Evolutionary conservation across 2,888 invertebrate species (phyloP), one percentile per base, ranked within the genome.

Genomic region (Ferrisia virgata): DNA sequence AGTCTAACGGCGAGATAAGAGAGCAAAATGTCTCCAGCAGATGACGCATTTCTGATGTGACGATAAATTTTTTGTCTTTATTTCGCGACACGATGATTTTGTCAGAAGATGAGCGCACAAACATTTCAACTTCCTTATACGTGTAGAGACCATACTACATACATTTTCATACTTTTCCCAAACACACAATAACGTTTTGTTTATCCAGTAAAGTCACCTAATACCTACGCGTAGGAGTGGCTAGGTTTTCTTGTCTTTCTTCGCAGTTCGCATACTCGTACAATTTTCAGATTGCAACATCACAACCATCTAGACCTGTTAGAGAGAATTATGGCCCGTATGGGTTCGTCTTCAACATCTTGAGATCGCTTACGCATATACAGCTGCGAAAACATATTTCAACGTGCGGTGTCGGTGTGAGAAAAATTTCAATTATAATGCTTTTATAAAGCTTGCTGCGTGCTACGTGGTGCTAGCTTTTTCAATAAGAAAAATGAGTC

Each of bases 1-100:
- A 64, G 64, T 64, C 28, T 64, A 64, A 53, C 53, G 53, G 53
- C 53, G 53, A 64, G 64, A 64, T 64, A 64, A 64, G 64, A 64
- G 64, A 64, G 64, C 64, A 64, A 64, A 64, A 28, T 64, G 64
- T 64, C 64, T 64, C 64, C 18, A 18, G 64, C 64, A 64, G 64
- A 64, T 64, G 64, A 64, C 64, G 64, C 64, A 64, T 64, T 64
- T 28, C 28, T 64, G 64, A 64, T 64, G 64, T 31, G 64, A 64
- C 64, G 53, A 53, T 53, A 64, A 64, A 64, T 64, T 64, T 64
- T 64, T 64, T 64, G 28, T 28, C 22, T 28, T 64, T 2, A 64
- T 28, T 64, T 64, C 64, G 25, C 28, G 64, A 15, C 15, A 15
- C 28, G 28, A 25, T 64, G 64, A 64, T 64, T 64, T 64, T 64